These are phyloP conservation scores for Epicampocera succincta DNA, from an alignment of 2,888 invertebrate species.

Conservation along the genomic window DNA sequence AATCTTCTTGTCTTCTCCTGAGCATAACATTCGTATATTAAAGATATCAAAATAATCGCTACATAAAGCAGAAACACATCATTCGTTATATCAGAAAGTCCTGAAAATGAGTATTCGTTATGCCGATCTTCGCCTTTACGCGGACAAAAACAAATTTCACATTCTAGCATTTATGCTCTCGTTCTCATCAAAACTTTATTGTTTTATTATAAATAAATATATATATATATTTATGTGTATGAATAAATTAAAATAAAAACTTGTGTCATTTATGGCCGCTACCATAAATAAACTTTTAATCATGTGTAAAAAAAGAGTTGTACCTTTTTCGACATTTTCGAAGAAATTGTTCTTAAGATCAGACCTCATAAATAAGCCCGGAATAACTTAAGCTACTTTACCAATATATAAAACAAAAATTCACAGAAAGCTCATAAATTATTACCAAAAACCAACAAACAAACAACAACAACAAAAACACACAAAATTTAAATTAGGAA, in stretches of 20 bases:
- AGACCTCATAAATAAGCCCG: slow-evolving; percentile 24
- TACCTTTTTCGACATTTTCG: slow-evolving; percentile 31
- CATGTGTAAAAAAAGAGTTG: slow-evolving; percentile 22
- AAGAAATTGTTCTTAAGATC: slow-evolving; percentile 36
- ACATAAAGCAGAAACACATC: no score
- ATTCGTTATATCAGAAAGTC: no score
- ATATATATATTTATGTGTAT: background rate
- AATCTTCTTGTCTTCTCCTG: no score
- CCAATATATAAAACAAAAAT: background rate
- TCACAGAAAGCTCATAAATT: slow-evolving; percentile 59
- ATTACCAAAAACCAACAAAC: background rate
- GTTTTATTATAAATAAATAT: no score
- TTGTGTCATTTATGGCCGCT: background rate
- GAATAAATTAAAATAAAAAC: background rate
- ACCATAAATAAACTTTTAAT: slow-evolving; percentile 43
- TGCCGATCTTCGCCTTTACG: no score
- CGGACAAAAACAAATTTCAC: no score
- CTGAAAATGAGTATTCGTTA: no score
- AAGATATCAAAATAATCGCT: no score
- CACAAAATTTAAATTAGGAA: slow-evolving; percentile 53
- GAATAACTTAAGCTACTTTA: slow-evolving; percentile 39
- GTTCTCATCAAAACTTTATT: no score
- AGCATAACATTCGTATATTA: no score
- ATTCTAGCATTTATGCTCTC: no score
- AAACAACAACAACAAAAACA: slow-evolving; percentile 8